phyloP scores from a whole-genome alignment of 2,113 vertebrate species.

The Microcebus ravelobensis region DNA sequence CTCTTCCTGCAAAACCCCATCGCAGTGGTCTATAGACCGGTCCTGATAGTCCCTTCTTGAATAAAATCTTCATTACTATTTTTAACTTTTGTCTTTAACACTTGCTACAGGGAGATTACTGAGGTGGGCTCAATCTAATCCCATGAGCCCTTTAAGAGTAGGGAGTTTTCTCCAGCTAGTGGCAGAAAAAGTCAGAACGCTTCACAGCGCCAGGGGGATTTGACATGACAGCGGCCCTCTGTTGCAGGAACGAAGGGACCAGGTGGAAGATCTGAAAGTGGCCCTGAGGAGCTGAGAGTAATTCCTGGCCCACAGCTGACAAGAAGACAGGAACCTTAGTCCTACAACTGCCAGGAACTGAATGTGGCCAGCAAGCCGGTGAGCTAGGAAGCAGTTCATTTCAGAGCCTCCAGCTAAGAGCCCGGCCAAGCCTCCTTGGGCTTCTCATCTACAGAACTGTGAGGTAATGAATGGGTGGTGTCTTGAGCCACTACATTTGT shows the following conservation, averaged over 20 bases:
- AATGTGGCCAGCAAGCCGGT: not conserved
- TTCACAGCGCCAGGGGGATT: not conserved
- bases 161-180: not conserved
- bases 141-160: not conserved
- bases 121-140: not conserved
- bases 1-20: not conserved
- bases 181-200: not conserved
- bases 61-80: not conserved
- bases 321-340: not conserved
- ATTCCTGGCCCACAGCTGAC: not conserved
- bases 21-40: not conserved
- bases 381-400: not conserved
- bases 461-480: not conserved
- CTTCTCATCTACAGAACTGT: not conserved
- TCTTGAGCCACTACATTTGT: not conserved
- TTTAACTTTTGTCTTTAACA: not conserved
- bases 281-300: not conserved
- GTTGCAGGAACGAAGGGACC: not conserved
- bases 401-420: not conserved
- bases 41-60: not conserved
- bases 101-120: not conserved
- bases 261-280: not conserved
- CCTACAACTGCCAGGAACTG: not conserved
- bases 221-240: not conserved
- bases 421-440: not conserved